Evolutionary conservation across 1,140 invertebrate genomes (phyloP).

Genomic region (Neomicropteryx cornuta): DNA sequence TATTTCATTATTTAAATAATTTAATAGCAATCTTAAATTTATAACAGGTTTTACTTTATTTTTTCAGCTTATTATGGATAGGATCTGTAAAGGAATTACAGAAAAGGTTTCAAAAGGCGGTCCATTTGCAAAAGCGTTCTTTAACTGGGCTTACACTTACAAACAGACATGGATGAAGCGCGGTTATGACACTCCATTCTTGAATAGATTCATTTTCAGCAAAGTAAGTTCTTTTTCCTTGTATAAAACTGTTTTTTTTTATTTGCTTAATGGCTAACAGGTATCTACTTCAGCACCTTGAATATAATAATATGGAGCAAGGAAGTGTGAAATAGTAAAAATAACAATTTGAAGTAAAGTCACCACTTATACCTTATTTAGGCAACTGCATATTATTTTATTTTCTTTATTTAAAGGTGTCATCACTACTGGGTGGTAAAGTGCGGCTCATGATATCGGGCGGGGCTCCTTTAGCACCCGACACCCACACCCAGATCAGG

Average conservation of each 20-base stretch:
- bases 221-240: conserved; percentile 25
- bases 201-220: conserved; percentile 49
- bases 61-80: conserved; percentile 80
- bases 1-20: too few species aligned
- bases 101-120: conserved; percentile 78
- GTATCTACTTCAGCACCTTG: too few species aligned
- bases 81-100: conserved; percentile 90
- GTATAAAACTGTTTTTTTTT: not conserved
- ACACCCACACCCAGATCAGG: conserved; percentile 92
- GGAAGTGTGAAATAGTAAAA: too few species aligned
- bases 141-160: conserved; percentile 88
- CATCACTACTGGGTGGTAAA: conserved; percentile 73
- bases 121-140: conserved; percentile 63
- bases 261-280: too few species aligned
- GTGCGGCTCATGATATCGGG: conserved; percentile 81
- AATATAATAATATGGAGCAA: too few species aligned
- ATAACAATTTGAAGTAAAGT: too few species aligned
- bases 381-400: conserved; percentile 6
- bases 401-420: conserved; percentile 45
- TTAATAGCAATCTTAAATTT: too few species aligned
- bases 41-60: too few species aligned
- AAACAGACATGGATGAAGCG: conserved; percentile 75
- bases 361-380: too few species aligned
- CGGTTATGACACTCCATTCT: conserved; percentile 73
- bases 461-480: conserved; percentile 89